Evolutionary conservation across 1,140 invertebrate species (phyloP), one percentile per base, ranked within the genome.

Genomic region (Eubasilissa regina): DNA sequence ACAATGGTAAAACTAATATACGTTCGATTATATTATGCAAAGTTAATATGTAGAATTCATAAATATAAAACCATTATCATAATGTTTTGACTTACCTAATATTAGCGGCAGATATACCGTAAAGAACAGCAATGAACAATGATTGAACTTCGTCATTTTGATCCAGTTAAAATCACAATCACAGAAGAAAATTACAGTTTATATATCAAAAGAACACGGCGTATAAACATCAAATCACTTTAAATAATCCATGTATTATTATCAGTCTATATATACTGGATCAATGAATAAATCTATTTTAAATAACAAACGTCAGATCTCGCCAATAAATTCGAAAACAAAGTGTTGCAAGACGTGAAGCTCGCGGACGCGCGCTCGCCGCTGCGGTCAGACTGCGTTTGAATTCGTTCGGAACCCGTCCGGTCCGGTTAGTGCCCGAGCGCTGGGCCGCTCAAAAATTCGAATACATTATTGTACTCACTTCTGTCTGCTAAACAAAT

Each of bases 401-500:
- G 47, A 35, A 51, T 17, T 51, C 3, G 25, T 17, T 51, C 3
- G 25, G 25, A 35, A 35, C 25, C 25, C 25, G 25, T 35, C 25
- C 25, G 25, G 25, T 6, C 25, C 25, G 25, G 25, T 6, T 6
- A 35, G 25, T 35, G 25, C 45, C n/a, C 35, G 75, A 64, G 66
- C 44, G 55, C 60, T 75, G 77, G 75, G 25, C 45, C 68, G 74
- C 77, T 78, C 51, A n/a, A 21, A 74, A 74, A 21, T 21, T 35
- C 43, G 73, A 35, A 75, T 35, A 78, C 53, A 9, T 78, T 45
- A 35, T 35, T 35, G 25, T 35, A 35, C 25, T 6, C 25, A 79
- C 74, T 64, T 17, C 68, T 72, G 75, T 73, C 77, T 51, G 70
- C 81, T 82, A 82, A 82, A 82, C 81, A 82, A 82, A 82, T 82